These are phyloP conservation scores for Melipona bicolor DNA, from an alignment of 2,888 invertebrate genomes.

Conservation along the genomic window DNA sequence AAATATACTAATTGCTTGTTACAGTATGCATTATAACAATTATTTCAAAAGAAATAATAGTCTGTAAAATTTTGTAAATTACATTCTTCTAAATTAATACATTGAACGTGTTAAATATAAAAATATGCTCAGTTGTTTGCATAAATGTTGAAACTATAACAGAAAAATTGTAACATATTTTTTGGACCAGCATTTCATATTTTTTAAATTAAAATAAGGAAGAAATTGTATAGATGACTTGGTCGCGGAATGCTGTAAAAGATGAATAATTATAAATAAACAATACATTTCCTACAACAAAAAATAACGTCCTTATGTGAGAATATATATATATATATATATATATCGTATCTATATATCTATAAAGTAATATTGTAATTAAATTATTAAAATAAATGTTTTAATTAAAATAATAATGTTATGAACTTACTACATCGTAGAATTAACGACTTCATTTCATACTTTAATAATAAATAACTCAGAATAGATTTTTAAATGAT, in stretches of 20 bases:
- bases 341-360: background rate
- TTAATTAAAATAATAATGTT: background rate
- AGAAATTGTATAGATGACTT: background rate
- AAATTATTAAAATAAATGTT: constrained; percentile 25
- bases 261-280: constrained; percentile 9
- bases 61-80: constrained; percentile 22
- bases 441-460: background rate
- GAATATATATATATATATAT: background rate
- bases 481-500: background rate
- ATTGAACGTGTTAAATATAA: constrained; percentile 22
- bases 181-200: constrained; percentile 20
- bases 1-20: constrained; percentile 29
- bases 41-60: constrained; percentile 7
- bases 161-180: constrained; percentile 22
- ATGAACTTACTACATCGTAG: background rate
- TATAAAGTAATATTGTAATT: constrained; percentile 10
- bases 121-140: constrained; percentile 9
- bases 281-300: constrained; percentile 15
- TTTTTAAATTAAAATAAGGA: constrained; percentile 5
- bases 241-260: constrained; percentile 14
- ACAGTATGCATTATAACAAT: constrained; percentile 9
- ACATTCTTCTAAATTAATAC: constrained; percentile 11
- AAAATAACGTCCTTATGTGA: background rate
- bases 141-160: constrained; percentile 12
- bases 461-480: background rate